These are phyloP conservation scores for Andrena hattorfiana DNA, from an alignment of 2,888 invertebrate species.

Conservation along the genomic window DNA sequence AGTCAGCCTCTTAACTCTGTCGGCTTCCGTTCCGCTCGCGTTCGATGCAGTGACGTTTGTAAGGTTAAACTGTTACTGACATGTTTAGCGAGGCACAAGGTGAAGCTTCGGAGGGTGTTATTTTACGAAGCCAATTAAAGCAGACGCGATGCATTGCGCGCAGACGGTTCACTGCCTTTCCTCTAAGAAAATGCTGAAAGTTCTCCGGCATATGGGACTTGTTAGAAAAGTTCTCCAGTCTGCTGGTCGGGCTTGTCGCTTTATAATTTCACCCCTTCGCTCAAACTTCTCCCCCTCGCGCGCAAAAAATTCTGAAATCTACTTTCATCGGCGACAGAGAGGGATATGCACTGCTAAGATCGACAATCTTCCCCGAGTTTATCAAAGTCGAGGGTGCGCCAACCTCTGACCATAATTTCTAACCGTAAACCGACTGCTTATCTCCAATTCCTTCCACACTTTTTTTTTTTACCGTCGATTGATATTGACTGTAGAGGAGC, in stretches of 20 bases:
- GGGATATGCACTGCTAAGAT: not conserved
- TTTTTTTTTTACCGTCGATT: not conserved
- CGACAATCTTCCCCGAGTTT: not conserved
- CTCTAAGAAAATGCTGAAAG: constrained; percentile 2
- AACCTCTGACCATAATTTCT: not conserved
- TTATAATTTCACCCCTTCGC: constrained; percentile 5
- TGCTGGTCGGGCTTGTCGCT: constrained; percentile 6
- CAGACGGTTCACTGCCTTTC: not conserved
- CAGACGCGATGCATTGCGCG: not conserved
- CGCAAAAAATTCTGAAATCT: not conserved
- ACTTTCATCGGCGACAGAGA: not conserved
- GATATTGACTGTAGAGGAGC: no score
- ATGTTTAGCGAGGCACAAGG: no score
- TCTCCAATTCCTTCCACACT: not conserved
- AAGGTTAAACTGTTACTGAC: not conserved
- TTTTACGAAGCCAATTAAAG: not conserved
- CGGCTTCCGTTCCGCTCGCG: not conserved
- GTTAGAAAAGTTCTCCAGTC: not conserved
- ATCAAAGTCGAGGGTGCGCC: not conserved
- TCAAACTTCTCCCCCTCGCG: not conserved
- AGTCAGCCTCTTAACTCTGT: not conserved
- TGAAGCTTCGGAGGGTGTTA: no score
- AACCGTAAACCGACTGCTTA: constrained; percentile 2
- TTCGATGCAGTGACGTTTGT: not conserved
- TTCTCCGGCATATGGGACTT: not conserved